Base-by-base conservation (phyloP, 2,113 vertebrate genomes). In the Salvelinus namaycush region DNA sequence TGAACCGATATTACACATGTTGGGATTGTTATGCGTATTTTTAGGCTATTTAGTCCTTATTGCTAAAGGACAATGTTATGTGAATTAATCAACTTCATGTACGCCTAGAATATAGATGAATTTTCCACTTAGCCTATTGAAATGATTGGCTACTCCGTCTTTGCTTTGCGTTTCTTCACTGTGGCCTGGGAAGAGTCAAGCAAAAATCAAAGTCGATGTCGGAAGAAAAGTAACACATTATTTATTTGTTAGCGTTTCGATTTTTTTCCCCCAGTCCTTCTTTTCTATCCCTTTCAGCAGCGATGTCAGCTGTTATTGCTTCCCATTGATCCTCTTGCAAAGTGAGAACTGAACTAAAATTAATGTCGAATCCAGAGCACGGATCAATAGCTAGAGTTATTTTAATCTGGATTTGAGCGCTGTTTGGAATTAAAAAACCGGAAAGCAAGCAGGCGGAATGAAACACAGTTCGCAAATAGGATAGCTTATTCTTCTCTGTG, bases 331-430 rank as follows among this genome's bases (percentile, higher is more conserved):
- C 95, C 90, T 91, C 95, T 95, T 95, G 96, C 95, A 94, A 96
- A 96, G 95, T 95, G 93, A 97, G 94, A 97, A 96, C 95, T 97
- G 95, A 97, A 97, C 95, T 96, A 96, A 98, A 98, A 97, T 98
- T 95, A 98, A 99, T 97, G 96, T 98, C 96, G 95, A 94, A 97
- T 98, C 96, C 95, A 96, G 92, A 94, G 90, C 92, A 93, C 44
- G 80, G 95, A 97, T 98, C 97, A 96, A 99, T 98, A 94, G 91
- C 91, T 72, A 93, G 92, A 94, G 94, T 96, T 96, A 95, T 95
- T 97, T 95, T 95, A 96, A 96, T 97, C 95, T 95, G 94, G 93
- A 96, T 95, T 95, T 94, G 92, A 93, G 72, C 86, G 86, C 91
- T 91, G 93, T 93, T 92, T 92, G 93, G 94, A 94, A 95, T 95